Percentiles rank a stretch among this genome's conserved stretches.
These are phyloP conservation scores for Drosophila bocki DNA, from an alignment of 1,140 invertebrate genomes.

Conservation along the genomic window DNA sequence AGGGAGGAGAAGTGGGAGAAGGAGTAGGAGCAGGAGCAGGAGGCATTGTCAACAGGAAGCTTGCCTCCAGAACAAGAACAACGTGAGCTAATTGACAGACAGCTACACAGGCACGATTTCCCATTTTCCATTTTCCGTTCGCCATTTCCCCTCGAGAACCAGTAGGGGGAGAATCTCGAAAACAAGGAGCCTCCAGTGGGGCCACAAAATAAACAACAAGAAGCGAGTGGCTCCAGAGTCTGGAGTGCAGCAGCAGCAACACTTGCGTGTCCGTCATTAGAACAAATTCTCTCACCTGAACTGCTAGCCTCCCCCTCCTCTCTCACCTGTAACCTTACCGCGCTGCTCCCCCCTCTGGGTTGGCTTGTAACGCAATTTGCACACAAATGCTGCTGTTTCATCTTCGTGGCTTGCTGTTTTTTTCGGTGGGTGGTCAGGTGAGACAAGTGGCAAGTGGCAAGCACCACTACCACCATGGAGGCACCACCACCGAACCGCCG, in stretches of 20 bases:
- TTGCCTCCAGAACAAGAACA: slow-evolving; percentile 48
- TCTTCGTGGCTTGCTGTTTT: slow-evolving; percentile 72
- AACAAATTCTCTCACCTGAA: slow-evolving; percentile 82
- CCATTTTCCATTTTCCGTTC: slow-evolving; percentile 46
- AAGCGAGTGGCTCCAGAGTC: slow-evolving; percentile 23
- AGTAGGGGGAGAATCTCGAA: not conserved
- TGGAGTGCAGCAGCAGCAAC: slow-evolving; percentile 36
- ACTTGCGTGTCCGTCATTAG: slow-evolving; percentile 82
- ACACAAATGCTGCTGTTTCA: slow-evolving; percentile 79
- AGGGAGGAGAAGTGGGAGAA: not conserved
- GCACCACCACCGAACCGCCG: slow-evolving; percentile 61
- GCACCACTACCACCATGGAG: slow-evolving; percentile 20
- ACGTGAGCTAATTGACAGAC: slow-evolving; percentile 80
- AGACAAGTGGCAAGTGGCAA: slow-evolving; percentile 71
- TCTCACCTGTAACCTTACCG: slow-evolving; percentile 2
- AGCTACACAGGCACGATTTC: slow-evolving; percentile 60
- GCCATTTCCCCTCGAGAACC: slow-evolving; percentile 13
- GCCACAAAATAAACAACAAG: slow-evolving; percentile 49
- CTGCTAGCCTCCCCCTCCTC: not conserved
- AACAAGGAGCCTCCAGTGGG: slow-evolving; percentile 9
- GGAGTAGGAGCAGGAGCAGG: not conserved
- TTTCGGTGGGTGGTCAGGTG: slow-evolving; percentile 81
- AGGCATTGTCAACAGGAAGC: slow-evolving; percentile 39
- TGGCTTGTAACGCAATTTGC: slow-evolving; percentile 82
- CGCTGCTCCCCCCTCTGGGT: not conserved